Base-by-base conservation (phyloP, 2,888 invertebrate species). In the Trilocha varians region DNA sequence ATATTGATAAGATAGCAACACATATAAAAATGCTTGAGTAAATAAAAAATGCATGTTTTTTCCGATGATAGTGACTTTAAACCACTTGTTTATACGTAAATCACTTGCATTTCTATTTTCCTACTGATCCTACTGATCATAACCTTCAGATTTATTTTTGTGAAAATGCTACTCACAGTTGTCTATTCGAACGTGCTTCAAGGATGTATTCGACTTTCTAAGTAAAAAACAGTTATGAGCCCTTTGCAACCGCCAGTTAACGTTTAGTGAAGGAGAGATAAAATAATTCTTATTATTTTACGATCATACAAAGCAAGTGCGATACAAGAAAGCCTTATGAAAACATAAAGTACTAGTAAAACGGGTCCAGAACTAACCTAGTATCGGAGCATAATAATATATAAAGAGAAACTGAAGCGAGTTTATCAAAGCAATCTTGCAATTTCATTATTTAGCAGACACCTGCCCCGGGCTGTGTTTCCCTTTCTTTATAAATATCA, bases 351-450 rank as follows among this genome's bases (percentile, higher is more conserved):
- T 64, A 62, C 68, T 65, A 68, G 72, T 67, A 62, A 67, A 78
- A 78, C 78, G 55, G 69, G 78, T 78, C 69, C 57, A 40, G 44
- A 52, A 49, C 42, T 65, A 54, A 52, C 45, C 54, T 55, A 50
- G 65, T 72, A 71, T 71, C 69, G 60, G 54, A 60, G 59, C 64
- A 64, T n/a, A n/a, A n/a, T n/a, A n/a, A n/a, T n/a, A n/a, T 69
- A 68, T 70, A 68, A 78, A 79, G 80, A 79, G 80, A 82, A 82
- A 80, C 75, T 74, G 62, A 65, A 48, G 49, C 49, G 50, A 61
- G 63, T 57, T 76, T 79, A 78, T 79, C 77, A 78, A 73, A n/a
- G n/a, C n/a, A n/a, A n/a, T n/a, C n/a, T 70, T 72, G 75, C 73
- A 70, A 72, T 78, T 78, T 77, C 72, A 77, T 79, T 78, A 78